These are phyloP conservation scores for Rhabdornis inornatus DNA, from an alignment of 2,113 vertebrate genomes.

Conservation along the genomic window DNA sequence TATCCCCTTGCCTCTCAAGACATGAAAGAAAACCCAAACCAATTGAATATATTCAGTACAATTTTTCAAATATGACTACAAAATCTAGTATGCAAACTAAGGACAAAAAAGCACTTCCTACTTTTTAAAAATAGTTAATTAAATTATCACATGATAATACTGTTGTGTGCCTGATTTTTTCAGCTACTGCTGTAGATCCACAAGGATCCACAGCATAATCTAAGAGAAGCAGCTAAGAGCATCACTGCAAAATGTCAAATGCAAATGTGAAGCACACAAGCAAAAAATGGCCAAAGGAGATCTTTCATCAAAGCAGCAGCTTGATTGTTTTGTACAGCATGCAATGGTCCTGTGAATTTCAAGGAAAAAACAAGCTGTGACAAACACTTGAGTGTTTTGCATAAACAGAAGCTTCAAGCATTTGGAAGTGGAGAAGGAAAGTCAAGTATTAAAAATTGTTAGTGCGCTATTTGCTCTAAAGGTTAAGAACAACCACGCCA, in stretches of 20 bases:
- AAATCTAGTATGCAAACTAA: not conserved
- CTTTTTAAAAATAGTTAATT: not conserved
- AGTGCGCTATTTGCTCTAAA: not conserved
- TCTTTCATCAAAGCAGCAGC: constrained; percentile 11
- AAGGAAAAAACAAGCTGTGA: constrained; percentile 40
- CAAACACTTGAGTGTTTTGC: constrained; percentile 2
- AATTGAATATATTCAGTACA: not conserved
- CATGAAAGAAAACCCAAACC: fast-evolving
- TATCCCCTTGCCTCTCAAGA: not conserved
- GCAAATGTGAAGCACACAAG: not conserved
- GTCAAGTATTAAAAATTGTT: not conserved
- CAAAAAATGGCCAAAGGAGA: constrained; percentile 2
- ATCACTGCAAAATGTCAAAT: not conserved
- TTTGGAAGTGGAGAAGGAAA: not conserved
- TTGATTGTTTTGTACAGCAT: constrained; percentile 32
- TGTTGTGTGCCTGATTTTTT: not conserved
- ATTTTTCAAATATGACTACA: not conserved
- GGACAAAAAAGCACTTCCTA: not conserved
- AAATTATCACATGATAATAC: not conserved
- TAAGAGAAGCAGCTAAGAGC: not conserved
- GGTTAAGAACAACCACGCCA: not conserved
- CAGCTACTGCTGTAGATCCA: not conserved
- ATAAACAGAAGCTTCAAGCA: not conserved
- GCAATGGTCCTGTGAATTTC: constrained; percentile 22
- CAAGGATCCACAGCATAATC: not conserved